These are phyloP conservation scores for Oeneis ivallda DNA, from an alignment of 2,888 invertebrate species.

Conservation along the genomic window DNA sequence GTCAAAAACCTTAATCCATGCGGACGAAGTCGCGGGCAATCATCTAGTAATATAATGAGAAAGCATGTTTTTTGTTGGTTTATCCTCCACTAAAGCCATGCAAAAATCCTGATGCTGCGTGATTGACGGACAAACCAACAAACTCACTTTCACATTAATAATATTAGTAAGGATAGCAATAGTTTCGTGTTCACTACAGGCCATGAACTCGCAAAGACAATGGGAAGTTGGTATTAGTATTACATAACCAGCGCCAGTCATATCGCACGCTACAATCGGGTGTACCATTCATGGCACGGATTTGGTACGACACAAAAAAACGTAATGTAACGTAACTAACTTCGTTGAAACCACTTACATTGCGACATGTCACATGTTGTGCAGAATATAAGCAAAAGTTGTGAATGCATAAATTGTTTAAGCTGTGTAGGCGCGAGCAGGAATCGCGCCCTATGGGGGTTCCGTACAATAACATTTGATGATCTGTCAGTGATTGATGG, in stretches of 20 bases:
- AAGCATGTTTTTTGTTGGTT: too few relatives aligned
- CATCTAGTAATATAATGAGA: too few relatives aligned
- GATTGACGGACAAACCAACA: too few relatives aligned
- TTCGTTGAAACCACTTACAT: constrained; percentile 1
- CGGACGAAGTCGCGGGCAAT: too few relatives aligned
- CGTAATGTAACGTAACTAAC: neutral
- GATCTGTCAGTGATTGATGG: too few relatives aligned
- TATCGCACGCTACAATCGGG: constrained; percentile 6
- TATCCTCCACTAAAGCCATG: too few relatives aligned
- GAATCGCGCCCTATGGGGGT: neutral
- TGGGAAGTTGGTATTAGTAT: neutral
- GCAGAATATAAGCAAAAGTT: neutral
- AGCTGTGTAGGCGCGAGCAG: neutral
- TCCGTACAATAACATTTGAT: too few relatives aligned
- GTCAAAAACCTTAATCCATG: too few relatives aligned
- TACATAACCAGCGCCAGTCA: constrained; percentile 7
- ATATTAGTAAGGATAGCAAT: neutral
- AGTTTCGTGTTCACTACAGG: constrained; percentile 5
- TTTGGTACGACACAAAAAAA: constrained; percentile 7
- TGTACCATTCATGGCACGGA: constrained; percentile 17
- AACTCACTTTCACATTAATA: too few relatives aligned
- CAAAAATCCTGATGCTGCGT: too few relatives aligned
- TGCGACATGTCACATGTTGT: neutral
- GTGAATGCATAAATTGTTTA: neutral
- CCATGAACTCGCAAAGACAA: constrained; percentile 17